These are phyloP conservation scores for Sesia apiformis DNA, from an alignment of 2,888 invertebrate genomes.

Conservation along the genomic window DNA sequence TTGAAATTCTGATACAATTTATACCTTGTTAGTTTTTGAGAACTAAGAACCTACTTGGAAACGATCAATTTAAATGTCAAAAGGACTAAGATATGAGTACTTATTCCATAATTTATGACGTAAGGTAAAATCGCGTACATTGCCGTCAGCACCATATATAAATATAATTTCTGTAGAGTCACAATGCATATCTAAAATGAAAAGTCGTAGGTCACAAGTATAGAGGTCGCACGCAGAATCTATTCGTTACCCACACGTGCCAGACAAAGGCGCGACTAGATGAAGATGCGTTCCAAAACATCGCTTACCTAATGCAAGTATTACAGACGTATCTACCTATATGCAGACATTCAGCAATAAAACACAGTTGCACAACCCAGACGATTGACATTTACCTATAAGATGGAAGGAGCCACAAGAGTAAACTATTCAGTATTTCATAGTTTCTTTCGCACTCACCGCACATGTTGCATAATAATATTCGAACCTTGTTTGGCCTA, in stretches of 20 bases:
- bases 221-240: constrained; percentile 7
- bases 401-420: constrained; percentile 28
- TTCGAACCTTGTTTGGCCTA: neutral
- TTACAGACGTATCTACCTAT: constrained; percentile 22
- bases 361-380: constrained; percentile 46
- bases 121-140: too few species aligned
- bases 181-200: neutral
- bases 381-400: constrained; percentile 62
- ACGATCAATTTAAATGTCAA: too few species aligned
- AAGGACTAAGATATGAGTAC: too few species aligned
- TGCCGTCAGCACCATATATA: too few species aligned
- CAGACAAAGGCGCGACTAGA: constrained; percentile 21
- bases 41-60: neutral
- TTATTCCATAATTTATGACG: too few species aligned
- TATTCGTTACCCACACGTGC: neutral
- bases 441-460: constrained; percentile 20
- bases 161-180: too few species aligned
- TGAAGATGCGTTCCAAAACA: constrained; percentile 36
- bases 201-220: neutral
- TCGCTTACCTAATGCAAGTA: constrained; percentile 39
- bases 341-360: constrained; percentile 54
- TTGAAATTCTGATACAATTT: constrained; percentile 33
- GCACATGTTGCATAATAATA: constrained; percentile 17
- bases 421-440: constrained; percentile 21
- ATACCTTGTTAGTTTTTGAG: constrained; percentile 11